Evolutionary conservation across 2,888 invertebrate species (phyloP), one percentile per base, ranked within the genome.

Genomic region (Caenorhabditis afra): DNA sequence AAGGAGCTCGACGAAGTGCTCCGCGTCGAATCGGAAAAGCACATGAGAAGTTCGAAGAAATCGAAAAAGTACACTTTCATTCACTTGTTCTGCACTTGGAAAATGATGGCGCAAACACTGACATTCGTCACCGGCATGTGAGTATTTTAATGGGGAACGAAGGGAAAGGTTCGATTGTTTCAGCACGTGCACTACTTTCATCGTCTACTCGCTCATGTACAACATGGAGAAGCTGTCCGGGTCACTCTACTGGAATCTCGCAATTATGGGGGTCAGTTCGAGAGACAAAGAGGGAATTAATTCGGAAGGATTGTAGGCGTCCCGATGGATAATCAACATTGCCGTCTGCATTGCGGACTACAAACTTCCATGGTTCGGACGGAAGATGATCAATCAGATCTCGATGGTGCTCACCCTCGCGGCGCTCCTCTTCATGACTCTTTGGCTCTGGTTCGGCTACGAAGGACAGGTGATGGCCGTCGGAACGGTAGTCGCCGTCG

Each of bases 321-420:
- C 79, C 44, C 85, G 86, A 3, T 83, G 83, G 75, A 61, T 73
- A 3, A 71, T 86, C 58, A 86, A 86, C 74, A 70, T 86, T 14
- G 12, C 62, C 3, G 84, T 87, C 10, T 83, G 81, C 7, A 49
- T 81, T 0, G 47, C 75, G 4, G 86, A 87, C 66, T 86, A 78
- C 62, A 70, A 79, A 29, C 62, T 82, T 7, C 64, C 67, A 12
- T 68, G 78, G 49, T 79, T 82, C 35, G 87, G 87, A 23, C 62
- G 87, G 7, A 83, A 82, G 45, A 41, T 79, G 18, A 74, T 86
- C 22, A 81, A 85, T 57, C 64, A 78, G 35, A 52, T 78, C 16
- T 78, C 84, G 16, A 73, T 86, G 62, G 53, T 74, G 0, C 80
- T 64, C 64, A 86, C 74, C 3, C 50, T 75, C 23, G 0, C 61